Base-by-base conservation (phyloP, 1,140 invertebrate species). In the Andrena cerasifolii region DNA sequence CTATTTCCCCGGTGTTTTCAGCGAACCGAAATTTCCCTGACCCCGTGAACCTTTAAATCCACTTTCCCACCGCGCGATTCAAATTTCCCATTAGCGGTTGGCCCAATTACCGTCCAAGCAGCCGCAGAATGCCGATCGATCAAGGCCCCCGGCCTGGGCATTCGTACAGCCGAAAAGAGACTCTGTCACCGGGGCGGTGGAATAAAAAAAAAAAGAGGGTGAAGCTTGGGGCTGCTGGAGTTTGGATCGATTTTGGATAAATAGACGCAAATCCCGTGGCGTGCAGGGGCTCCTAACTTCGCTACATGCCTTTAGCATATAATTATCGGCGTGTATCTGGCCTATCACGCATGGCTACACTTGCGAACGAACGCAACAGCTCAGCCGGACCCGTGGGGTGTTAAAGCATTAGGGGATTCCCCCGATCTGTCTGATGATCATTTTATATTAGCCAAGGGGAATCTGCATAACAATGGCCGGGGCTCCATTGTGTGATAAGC, bases 361-460 rank as follows among this genome's bases (percentile, higher is more conserved):
- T 84, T 84, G 70, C 61, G 81, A 83, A 72, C 81, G 76, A 68
- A 83, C 71, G 79, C 79, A 73, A 68, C 70, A 81, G 84, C 80
- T 82, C 83, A 58, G 67, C 78, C 76, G 78, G 61, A 79, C 78
- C 72, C 71, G 59, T 43, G 49, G 74, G 83, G 86, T 83, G 83
- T 84, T 85, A 83, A 79, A 84, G 83, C 85, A 84, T 87, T 85
- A 82, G 83, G 86, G 86, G 85, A 86, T 86, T 87, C 80, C 83
- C 84, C 71, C 85, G 83, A 85, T 87, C 84, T 84, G 85, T 82
- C 86, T 85, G 86, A 87, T 86, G 86, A 87, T 87, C 86, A 86
- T 86, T 87, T 87, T 86, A 87, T 87, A 87, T 87, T 87, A 87
- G 85, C 85, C 85, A 68, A 86, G 85, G 86, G 86, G 82, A 87